These are phyloP conservation scores for Leucophora obtusa DNA, from an alignment of 2,888 invertebrate species.

Conservation along the genomic window DNA sequence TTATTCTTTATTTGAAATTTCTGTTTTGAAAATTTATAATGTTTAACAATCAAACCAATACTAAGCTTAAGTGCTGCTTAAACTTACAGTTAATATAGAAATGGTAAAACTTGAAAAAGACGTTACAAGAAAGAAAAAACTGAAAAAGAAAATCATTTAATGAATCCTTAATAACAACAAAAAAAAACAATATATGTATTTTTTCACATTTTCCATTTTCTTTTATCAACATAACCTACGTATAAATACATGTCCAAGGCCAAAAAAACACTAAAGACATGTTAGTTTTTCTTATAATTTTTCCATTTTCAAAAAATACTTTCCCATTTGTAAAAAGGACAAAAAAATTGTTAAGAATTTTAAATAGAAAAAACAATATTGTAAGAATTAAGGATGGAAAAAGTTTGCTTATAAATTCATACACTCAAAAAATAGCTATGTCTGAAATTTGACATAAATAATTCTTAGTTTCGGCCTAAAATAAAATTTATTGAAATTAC, in stretches of 20 bases:
- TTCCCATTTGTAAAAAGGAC: neutral
- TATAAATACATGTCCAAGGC: constrained; percentile 33
- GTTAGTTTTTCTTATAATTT: neutral
- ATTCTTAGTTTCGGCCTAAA: no score
- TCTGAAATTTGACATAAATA: no score
- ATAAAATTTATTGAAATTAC: no score
- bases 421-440: no score
- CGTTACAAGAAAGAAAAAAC: neutral
- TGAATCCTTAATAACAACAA: constrained; percentile 41
- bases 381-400: constrained; percentile 2
- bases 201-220: neutral
- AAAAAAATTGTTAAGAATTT: constrained; percentile 30
- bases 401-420: neutral
- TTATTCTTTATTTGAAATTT: no score
- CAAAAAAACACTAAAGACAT: constrained; percentile 1
- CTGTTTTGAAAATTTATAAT: no score
- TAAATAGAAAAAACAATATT: constrained; percentile 31
- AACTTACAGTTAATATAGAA: no score
- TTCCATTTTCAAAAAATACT: neutral
- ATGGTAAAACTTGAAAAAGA: no score
- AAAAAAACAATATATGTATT: constrained; percentile 3
- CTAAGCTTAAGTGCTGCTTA: no score
- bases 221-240: constrained; percentile 7
- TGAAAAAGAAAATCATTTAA: constrained; percentile 36
- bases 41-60: no score